Conservation (phyloP, 2,113 vertebrate genomes). For the Thalassarche chlororhynchos region DNA sequence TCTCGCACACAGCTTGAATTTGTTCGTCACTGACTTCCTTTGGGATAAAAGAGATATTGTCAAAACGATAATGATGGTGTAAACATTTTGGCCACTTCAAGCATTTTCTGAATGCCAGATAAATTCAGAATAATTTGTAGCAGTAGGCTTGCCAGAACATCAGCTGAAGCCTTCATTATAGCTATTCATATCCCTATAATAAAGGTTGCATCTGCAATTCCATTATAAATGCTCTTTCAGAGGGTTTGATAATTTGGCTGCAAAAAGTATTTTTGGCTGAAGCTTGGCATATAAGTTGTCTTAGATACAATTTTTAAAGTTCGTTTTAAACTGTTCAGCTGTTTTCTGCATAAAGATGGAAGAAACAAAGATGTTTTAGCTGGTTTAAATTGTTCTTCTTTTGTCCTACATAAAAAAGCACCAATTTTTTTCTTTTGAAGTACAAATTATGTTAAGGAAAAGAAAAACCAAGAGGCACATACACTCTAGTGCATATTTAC, state of each 20-base stretch:
- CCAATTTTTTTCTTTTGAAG: background rate
- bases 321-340: conserved; percentile 28
- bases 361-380: background rate
- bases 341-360: background rate
- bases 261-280: conserved; percentile 26
- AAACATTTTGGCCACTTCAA: conserved; percentile 61
- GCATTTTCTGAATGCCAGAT: conserved; percentile 53
- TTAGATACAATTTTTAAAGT: background rate
- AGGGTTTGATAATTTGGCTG: conserved; percentile 14
- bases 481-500: background rate
- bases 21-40: conserved; percentile 45
- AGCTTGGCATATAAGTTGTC: background rate
- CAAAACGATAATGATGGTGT: conserved; percentile 42
- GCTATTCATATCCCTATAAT: conserved; percentile 60
- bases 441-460: background rate
- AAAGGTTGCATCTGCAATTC: conserved; percentile 47
- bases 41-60: conserved; percentile 37
- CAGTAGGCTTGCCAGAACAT: conserved; percentile 39
- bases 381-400: background rate
- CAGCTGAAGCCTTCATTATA: conserved; percentile 60
- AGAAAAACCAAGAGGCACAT: background rate
- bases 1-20: background rate
- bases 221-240: conserved; percentile 1
- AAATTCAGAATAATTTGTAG: conserved; percentile 42
- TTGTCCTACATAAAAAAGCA: background rate